Evolutionary conservation across 2,888 invertebrate species (phyloP), one percentile per base, ranked within the genome.

Genomic region (Cheilosia vernalis): DNA sequence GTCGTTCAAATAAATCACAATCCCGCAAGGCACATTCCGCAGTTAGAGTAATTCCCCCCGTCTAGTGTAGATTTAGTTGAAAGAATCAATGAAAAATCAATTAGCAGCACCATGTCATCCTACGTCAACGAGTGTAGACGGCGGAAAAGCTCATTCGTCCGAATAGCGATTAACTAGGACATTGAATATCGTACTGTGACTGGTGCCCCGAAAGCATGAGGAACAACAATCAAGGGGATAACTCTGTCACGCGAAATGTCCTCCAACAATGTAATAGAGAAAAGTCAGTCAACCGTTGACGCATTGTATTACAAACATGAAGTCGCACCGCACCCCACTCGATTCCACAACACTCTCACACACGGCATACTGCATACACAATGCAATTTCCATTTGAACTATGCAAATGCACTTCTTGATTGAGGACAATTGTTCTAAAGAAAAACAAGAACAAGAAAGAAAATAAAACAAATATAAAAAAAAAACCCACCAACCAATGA

Each of bases 371-470:
- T 30, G 17, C 60, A 47, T 6, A 6, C 70, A 72, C 76, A 70
- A 85, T 85, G 70, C 74, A 81, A 81, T 66, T 66, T 44, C 76
- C 74, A 85, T 79, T 80, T 72, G 72, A 81, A 81, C 81, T 77
- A 85, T 85, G 85, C 85, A 85, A 72, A 85, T 76, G 81, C 58
- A 72, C 58, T 79, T 21, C 79, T 77, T 85, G 85, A 85, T 85
- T 85, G 85, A 85, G 85, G 76, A 81, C 85, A 81, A 85, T 85
- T 85, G 85, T 85, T 72, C 63, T 76, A 61, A 76, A 47, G 69
- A 64, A 70, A 81, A 47, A 49, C 6, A 67, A 73, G 58, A 69
- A 51, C 27, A 49, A 63, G 30, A 13, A 58, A 15, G 40, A 19
- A 55, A n/a, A 53, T 17, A 2, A 60, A 37, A 19, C 66, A n/a